A percentile compares a stretch with the other conserved stretches of the same genome.
Conservation (phyloP, 2,797 vertebrate genomes). For the Danio aesculapii region DNA sequence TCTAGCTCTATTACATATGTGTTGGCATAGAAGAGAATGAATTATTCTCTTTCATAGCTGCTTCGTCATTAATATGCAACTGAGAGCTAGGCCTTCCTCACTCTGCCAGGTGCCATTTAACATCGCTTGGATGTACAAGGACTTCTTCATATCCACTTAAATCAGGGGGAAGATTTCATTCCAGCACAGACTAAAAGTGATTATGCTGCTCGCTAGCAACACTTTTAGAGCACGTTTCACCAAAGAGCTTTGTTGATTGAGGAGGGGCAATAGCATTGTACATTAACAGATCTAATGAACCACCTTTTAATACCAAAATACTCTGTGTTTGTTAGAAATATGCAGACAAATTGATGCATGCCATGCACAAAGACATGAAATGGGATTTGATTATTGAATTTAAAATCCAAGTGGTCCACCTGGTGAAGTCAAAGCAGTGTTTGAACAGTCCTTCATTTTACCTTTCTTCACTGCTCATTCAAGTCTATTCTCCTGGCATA, state of each 20-base stretch:
- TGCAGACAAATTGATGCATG: not conserved
- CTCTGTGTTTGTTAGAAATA: constrained; percentile 8
- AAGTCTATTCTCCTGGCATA: constrained; percentile 34
- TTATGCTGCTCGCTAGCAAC: constrained; percentile 48
- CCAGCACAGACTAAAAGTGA: constrained; percentile 56
- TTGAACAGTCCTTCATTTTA: constrained; percentile 24
- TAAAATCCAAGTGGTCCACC: not conserved
- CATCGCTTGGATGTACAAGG: constrained; percentile 68
- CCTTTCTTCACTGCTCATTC: constrained; percentile 32
- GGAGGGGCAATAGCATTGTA: constrained; percentile 7
- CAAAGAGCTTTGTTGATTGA: constrained; percentile 7
- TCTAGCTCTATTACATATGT: constrained; percentile 31
- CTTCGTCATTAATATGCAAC: constrained; percentile 71
- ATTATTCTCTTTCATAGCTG: constrained; percentile 67
- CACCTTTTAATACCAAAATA: constrained; percentile 12
- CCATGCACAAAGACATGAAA: not conserved
- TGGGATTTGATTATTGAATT: constrained; percentile 21
- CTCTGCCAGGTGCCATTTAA: constrained; percentile 70
- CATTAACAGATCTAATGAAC: constrained; percentile 35
- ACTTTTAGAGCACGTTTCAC: constrained; percentile 29
- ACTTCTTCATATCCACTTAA: constrained; percentile 71
- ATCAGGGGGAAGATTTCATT: constrained; percentile 66
- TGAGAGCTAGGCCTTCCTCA: constrained; percentile 56
- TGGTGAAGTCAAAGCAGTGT: not conserved
- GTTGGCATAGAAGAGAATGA: constrained; percentile 52